phyloP scores from a whole-genome alignment of 1,140 invertebrate species.

The Megalonaias nervosa region DNA sequence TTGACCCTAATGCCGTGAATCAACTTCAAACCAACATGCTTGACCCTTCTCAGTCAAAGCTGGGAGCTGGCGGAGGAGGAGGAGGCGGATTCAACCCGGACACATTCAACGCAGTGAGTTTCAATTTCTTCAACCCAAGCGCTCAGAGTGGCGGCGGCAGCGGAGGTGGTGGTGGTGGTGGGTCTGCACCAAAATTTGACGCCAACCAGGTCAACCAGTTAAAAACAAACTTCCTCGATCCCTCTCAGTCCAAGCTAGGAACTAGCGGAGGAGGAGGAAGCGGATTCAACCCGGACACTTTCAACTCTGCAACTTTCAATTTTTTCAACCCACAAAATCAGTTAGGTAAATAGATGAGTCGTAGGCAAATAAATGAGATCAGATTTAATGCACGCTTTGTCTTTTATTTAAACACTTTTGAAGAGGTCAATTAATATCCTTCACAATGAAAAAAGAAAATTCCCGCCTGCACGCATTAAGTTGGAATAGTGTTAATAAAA shows the following conservation, averaged over 20 bases:
- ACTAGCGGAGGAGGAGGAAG: slow-evolving; percentile 10
- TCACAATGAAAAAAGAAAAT: no score
- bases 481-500: no score
- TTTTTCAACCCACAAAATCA: slow-evolving; percentile 19
- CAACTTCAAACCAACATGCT: slow-evolving; percentile 17
- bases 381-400: no score
- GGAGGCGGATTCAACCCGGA: slow-evolving; percentile 18
- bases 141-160: slow-evolving; percentile 13
- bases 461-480: no score
- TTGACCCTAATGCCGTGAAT: slow-evolving; percentile 24
- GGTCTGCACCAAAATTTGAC: slow-evolving; percentile 20
- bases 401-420: no score
- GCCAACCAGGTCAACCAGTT: slow-evolving; percentile 23
- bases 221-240: slow-evolving; percentile 20
- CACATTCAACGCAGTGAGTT: slow-evolving; percentile 7
- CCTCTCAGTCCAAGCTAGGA: slow-evolving; percentile 15
- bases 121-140: slow-evolving; percentile 18
- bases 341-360: neutral
- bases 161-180: slow-evolving; percentile 6
- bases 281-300: slow-evolving; percentile 23
- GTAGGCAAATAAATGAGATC: no score
- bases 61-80: slow-evolving; percentile 7
- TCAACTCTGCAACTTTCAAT: slow-evolving; percentile 9
- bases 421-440: no score
- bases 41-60: slow-evolving; percentile 17